Evolutionary conservation across 2,888 invertebrate species (phyloP), one percentile per base, ranked within the genome.

Genomic region (Lasioglossum calceatum): DNA sequence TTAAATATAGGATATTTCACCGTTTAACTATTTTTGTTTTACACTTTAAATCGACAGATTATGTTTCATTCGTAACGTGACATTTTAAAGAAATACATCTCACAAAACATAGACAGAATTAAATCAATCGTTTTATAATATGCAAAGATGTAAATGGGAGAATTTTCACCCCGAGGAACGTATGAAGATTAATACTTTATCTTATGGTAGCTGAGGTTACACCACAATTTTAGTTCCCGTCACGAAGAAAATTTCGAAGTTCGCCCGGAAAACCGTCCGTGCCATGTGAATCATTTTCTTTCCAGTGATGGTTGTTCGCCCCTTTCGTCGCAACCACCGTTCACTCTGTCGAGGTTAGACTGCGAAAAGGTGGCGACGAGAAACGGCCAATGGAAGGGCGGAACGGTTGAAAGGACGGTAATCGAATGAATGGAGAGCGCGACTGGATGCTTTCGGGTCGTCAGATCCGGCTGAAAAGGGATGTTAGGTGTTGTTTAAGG

Each of bases 401-500:
- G 47, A 44, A 61, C 73, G 74, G 10, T 73, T 84, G 85, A 85
- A 85, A 79, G 70, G 70, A 12, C 67, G 73, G 77, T 84, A 85
- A 85, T 85, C 85, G 85, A 85, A 85, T 85, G 84, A 85, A 85
- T 84, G 84, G 73, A 77, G 77, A 85, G 67, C 76, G 73, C 42
- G 73, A 50, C 77, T 39, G 73, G 67, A 77, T 67, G 79, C 84
- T 84, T 84, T 80, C 76, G 79, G 54, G 50, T 82, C 82, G 85
- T 75, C 85, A 27, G 78, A 23, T n/a, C 84, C 23, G 27, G 16
- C 27, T 84, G 76, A 84, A 84, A 77, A 36, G 84, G 85, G 79
- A 84, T 74, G 84, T 77, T 84, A 77, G 79, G 77, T 44, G 85
- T 85, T 85, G 85, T 85, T 85, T 84, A 85, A 85, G 79, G 85